Conservation (phyloP, 2,888 invertebrate genomes). For the Drosophila borborema region DNA sequence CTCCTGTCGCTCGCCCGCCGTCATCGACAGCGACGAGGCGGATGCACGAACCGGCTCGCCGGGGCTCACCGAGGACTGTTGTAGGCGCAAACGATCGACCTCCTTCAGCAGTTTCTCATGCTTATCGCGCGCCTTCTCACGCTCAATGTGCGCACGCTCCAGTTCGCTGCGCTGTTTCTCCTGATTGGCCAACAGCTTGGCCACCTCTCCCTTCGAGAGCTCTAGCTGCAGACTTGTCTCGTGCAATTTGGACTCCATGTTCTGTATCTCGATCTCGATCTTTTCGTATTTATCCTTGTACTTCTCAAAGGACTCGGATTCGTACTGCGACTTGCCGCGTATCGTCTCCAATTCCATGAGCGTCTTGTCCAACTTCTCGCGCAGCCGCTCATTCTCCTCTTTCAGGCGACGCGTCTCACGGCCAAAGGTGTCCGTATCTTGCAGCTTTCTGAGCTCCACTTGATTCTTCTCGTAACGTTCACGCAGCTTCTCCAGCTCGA, state of each 20-base stretch:
- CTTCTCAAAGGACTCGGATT: conserved; percentile 90
- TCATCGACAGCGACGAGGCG: conserved; percentile 83
- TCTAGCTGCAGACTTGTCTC: conserved; percentile 93
- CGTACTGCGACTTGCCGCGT: conserved; percentile 92
- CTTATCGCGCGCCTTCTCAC: conserved; percentile 94
- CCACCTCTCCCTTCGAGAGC: conserved; percentile 91
- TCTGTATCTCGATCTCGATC: conserved; percentile 91
- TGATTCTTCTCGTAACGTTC: conserved; percentile 95
- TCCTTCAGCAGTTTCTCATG: conserved; percentile 92
- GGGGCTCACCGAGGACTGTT: conserved; percentile 85
- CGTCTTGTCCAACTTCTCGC: conserved; percentile 92
- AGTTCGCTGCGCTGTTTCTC: conserved; percentile 93
- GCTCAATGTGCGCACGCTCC: conserved; percentile 94
- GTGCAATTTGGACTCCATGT: conserved; percentile 91
- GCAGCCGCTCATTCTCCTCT: conserved; percentile 92
- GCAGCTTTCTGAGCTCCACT: conserved; percentile 92
- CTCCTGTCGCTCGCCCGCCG: conserved; percentile 89
- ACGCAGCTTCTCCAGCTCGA: conserved; percentile 95
- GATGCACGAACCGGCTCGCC: conserved; percentile 85
- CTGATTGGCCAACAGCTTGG: conserved; percentile 90
- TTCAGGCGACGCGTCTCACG: conserved; percentile 93
- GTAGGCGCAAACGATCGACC: conserved; percentile 87
- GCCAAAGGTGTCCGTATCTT: conserved; percentile 92
- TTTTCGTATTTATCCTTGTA: conserved; percentile 91
- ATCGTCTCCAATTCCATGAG: conserved; percentile 92